Evolutionary conservation across 2,888 invertebrate species (phyloP), one percentile per base, ranked within the genome.

Genomic region (Syritta pipiens): DNA sequence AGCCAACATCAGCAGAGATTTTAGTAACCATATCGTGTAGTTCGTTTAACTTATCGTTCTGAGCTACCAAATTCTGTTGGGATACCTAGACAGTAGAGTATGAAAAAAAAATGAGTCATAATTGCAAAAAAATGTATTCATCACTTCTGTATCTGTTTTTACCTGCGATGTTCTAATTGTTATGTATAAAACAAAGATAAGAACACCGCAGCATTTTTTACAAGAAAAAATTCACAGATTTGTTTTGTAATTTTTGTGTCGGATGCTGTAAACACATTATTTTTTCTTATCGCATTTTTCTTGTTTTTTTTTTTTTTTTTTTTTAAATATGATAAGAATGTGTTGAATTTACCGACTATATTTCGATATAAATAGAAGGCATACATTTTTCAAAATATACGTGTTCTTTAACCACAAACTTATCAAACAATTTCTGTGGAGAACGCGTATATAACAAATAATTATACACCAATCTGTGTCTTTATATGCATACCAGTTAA

Each of bases 1-100:
- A 87, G 9, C 95, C 95, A 6, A 96, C 94, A 85, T 94, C 94
- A 19, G 93, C 91, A 0, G 95, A 94, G 62, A 96, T 95, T 82
- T 93, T 92, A 0, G 94, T 92, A 1, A 95, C 95, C 69, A 96
- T 91, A 10, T 93, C 92, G 2, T 93, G 93, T 19, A 96, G 90
- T 85, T 95, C 94, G 37, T 90, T 90, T 53, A 93, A 87, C 46
- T 92, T 90, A 19, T 93, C 92, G 74, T 93, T 93, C 83, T 95
- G 93, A 22, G 92, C 91, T 81, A 92, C 93, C 86, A 95, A 91
- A 76, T 92, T 91, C 86, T 95, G 94, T 85, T 94, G 92, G 86
- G 94, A 95, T 88, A 93, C 93, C 95, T 95, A 65, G 32, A 24
- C 24, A 7, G 3, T 20, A 24, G 9, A 20, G 2, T 10, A 4